Evolutionary conservation across 1,140 invertebrate genomes (phyloP).

Genomic region (Danaus plexippus): DNA sequence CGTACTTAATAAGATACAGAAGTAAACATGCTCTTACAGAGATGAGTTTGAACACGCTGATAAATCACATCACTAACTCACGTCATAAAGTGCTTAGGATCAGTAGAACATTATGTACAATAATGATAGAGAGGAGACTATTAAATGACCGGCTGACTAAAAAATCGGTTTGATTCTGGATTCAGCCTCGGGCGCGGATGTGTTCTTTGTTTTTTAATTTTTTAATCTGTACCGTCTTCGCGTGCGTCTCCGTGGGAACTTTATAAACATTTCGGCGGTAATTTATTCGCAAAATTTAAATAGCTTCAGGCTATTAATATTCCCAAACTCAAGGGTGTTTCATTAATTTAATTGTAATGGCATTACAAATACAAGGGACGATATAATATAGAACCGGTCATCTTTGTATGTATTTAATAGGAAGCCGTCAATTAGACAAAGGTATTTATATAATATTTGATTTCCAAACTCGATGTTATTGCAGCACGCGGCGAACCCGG

Average conservation of each 20-base stretch:
- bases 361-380: conserved; percentile 28
- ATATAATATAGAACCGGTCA: conserved; percentile 29
- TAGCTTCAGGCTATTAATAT: conserved; percentile 18
- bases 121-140: conserved; percentile 53
- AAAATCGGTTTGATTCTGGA: conserved; percentile 39
- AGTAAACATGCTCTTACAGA: conserved; percentile 28
- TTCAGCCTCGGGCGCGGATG: conserved; percentile 55
- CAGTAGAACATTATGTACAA: conserved; percentile 42
- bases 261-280: conserved; percentile 34
- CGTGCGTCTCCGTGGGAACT: conserved; percentile 55
- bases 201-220: conserved; percentile 21
- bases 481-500: not conserved
- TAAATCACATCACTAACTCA: conserved; percentile 52
- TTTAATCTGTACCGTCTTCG: conserved; percentile 35
- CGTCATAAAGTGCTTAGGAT: conserved; percentile 52
- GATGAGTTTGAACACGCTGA: conserved; percentile 30
- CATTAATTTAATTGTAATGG: too few relatives aligned
- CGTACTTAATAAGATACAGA: conserved; percentile 20
- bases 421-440: too few relatives aligned
- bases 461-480: too few relatives aligned
- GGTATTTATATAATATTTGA: too few relatives aligned
- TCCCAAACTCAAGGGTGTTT: conserved; percentile 27
- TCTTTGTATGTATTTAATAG: conserved; percentile 7
- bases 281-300: conserved; percentile 34
- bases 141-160: conserved; percentile 54